phyloP scores from a whole-genome alignment of 2,888 invertebrate genomes.

The Drepana falcataria region DNA sequence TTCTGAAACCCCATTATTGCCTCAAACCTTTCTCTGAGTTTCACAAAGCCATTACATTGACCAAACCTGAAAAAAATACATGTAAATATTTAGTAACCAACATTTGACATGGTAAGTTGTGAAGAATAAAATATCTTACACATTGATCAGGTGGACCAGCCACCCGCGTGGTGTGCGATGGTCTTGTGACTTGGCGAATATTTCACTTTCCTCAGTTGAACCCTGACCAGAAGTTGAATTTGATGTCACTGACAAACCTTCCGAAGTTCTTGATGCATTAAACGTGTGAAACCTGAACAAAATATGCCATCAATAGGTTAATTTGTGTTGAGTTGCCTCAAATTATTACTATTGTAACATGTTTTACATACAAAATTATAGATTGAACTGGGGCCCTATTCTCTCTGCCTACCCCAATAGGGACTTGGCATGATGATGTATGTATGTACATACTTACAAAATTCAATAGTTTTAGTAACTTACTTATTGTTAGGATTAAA shows the following conservation, averaged over 20 bases:
- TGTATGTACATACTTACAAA: no score
- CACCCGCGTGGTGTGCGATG: conserved; percentile 93
- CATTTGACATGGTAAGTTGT: not conserved
- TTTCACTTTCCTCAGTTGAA: conserved; percentile 58
- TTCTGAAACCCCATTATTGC: conserved; percentile 81
- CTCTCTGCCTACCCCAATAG: no score
- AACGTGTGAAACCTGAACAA: conserved; percentile 88
- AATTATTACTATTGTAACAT: no score
- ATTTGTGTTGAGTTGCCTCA: no score
- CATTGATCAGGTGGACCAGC: conserved; percentile 97
- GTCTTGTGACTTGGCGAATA: conserved; percentile 87
- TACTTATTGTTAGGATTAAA: conserved; percentile 97
- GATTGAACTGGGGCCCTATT: no score
- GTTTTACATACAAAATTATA: no score
- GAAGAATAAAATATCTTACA: conserved; percentile 51
- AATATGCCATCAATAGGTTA: not conserved
- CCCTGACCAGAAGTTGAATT: conserved; percentile 68
- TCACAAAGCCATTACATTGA: conserved; percentile 91
- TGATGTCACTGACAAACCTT: conserved; percentile 65
- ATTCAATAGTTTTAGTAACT: conserved; percentile 34
- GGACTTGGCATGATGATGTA: no score
- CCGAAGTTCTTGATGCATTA: conserved; percentile 87
- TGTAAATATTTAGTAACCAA: not conserved
- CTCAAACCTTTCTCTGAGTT: conserved; percentile 90
- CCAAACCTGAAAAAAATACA: conserved; percentile 83